These are phyloP conservation scores for Nasonia oneida DNA, from an alignment of 2,888 invertebrate genomes.

Conservation along the genomic window DNA sequence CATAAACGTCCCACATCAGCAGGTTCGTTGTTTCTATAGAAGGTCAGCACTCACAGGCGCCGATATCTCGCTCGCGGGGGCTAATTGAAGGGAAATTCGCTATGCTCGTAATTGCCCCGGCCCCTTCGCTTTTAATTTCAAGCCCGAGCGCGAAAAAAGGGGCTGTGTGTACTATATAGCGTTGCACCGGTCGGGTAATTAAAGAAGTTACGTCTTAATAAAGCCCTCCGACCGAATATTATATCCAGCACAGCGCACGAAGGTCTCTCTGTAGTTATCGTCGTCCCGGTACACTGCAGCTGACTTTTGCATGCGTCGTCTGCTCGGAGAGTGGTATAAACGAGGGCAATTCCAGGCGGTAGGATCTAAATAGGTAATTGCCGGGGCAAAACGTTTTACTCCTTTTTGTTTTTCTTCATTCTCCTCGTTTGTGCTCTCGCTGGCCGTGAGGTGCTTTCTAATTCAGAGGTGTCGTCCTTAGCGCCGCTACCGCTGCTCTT, in stretches of 20 bases:
- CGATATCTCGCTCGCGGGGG: conserved; percentile 67
- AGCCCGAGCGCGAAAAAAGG: conserved; percentile 9
- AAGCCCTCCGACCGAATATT: conserved; percentile 22
- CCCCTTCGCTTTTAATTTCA: conserved; percentile 71
- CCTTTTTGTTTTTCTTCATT: neutral
- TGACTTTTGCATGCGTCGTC: conserved; percentile 23
- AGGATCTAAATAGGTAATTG: conserved; percentile 49
- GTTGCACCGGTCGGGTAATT: conserved; percentile 68
- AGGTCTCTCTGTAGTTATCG: neutral
- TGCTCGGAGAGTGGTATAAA: neutral
- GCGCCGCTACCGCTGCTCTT: neutral
- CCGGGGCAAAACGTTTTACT: conserved; percentile 17
- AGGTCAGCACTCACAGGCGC: conserved; percentile 47
- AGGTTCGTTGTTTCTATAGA: conserved; percentile 61
- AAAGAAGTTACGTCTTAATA: conserved; percentile 74
- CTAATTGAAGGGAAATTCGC: conserved; percentile 75
- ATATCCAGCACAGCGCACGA: conserved; percentile 24
- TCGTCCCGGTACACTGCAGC: neutral
- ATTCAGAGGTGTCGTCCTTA: neutral
- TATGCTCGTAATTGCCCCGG: conserved; percentile 69
- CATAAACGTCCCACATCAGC: conserved; percentile 38
- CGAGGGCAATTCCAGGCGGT: conserved; percentile 13
- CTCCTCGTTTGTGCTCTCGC: neutral
- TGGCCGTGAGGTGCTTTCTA: neutral
- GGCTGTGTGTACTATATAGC: conserved; percentile 52